Evolutionary conservation across 2,113 vertebrate genomes (phyloP), one percentile per base, ranked within the genome.

Genomic region (Eubucco bourcierii): DNA sequence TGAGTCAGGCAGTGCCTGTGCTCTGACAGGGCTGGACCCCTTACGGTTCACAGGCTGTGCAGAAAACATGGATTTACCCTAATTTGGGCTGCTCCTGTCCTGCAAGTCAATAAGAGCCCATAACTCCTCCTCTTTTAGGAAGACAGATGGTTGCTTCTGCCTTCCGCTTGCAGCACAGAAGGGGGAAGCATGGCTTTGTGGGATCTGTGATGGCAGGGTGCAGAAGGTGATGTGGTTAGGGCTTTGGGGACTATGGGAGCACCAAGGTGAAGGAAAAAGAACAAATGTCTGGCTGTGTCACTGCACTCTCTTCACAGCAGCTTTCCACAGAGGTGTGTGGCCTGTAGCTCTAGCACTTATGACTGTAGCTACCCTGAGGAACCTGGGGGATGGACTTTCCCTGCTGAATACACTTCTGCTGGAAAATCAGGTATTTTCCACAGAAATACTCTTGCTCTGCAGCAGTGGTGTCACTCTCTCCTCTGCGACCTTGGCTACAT

Each of bases 121-220:
- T 47, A 79, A 47, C 4, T 50, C 80, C n/a, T 46, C 34, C 34
- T 52, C 31, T 33, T 39, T 10, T 46, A 55, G 72, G n/a, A 31
- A 24, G 13, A 66, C 59, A 80, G 31, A 25, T 0, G 2, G 53
- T 18, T 77, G 37, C 10, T 59, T 63, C 46, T 4, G 10, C n/a
- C 20, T 83, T 15, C 15, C 20, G 63, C 46, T 20, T 44, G 61
- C 27, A 34, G 29, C 46, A 29, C 33, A 72, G 59, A 23, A 6
- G 4, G 6, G 21, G 37, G 16, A 76, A 28, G 19, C 21, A 53
- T 0, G 1, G 44, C 29, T 17, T 23, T 1, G 3, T 13, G 68
- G 44, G 34, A 19, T 59, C 47, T 0, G 1, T 1, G 4, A 39
- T 3, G 28, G 31, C 24, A 59, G 55, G 7, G 10, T 46, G 34